phyloP scores from a whole-genome alignment of 2,113 vertebrate species.

The Ornithorhynchus anatinus region DNA sequence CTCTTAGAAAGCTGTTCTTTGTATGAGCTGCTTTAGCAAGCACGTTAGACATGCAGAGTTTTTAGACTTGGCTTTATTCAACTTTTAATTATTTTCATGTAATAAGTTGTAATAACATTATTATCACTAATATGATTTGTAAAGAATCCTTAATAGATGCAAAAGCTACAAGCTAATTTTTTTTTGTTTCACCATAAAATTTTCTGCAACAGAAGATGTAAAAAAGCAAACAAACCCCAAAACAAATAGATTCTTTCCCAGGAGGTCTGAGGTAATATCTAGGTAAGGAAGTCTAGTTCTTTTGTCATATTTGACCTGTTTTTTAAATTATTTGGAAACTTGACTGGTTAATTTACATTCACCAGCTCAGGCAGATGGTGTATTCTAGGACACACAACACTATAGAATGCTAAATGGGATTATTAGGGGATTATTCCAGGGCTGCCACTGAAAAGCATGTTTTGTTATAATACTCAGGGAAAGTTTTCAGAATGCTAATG shows the following conservation, averaged over 20 bases:
- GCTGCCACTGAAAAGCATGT: slow-evolving; percentile 7
- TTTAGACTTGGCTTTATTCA: slow-evolving; percentile 66
- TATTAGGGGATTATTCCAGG: slow-evolving; percentile 37
- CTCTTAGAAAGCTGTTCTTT: slow-evolving; percentile 61
- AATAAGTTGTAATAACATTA: slow-evolving; percentile 78
- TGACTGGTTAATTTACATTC: slow-evolving; percentile 36
- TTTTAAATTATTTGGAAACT: slow-evolving; percentile 45
- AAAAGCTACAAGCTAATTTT: slow-evolving; percentile 54
- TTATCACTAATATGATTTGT: slow-evolving; percentile 66
- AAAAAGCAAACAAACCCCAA: no score
- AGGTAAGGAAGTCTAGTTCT: not conserved
- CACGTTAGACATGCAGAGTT: slow-evolving; percentile 71
- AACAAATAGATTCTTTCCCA: slow-evolving; percentile 40
- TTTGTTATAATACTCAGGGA: not conserved
- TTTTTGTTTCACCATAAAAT: no score
- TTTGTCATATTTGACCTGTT: not conserved
- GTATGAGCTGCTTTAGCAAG: slow-evolving; percentile 57
- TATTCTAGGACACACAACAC: slow-evolving; percentile 31
- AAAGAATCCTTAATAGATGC: slow-evolving; percentile 51
- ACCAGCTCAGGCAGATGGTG: slow-evolving; percentile 33
- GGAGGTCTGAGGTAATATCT: not conserved
- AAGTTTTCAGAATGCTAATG: slow-evolving; percentile 1
- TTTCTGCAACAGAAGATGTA: no score
- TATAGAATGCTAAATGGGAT: slow-evolving; percentile 53
- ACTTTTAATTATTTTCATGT: slow-evolving; percentile 77